Evolutionary conservation across 2,888 invertebrate species (phyloP), one percentile per base, ranked within the genome.

Genomic region (Cryptus armator): DNA sequence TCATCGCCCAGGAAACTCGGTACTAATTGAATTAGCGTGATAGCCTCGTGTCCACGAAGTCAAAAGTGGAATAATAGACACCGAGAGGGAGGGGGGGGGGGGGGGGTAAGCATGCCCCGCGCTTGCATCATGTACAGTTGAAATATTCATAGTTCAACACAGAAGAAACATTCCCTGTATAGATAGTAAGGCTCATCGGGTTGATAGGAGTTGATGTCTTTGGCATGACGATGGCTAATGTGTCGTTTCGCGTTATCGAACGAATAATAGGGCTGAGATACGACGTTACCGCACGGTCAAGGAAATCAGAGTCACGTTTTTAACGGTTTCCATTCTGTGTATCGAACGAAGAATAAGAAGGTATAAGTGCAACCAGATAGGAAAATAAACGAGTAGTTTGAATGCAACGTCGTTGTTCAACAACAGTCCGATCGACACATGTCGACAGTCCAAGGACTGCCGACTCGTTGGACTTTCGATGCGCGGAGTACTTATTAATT

Each of bases 21-120:
- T 43, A 67, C 67, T 84, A 84, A 86, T 86, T 80, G 68, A 83
- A 77, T 77, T 80, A 79, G 64, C 82, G 79, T 79, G 68, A 72
- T 68, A 62, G 51, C 74, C 78, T 51, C 86, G 81, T 82, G 76
- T 29, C 44, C 43, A 64, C 12, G 62, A 72, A 66, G n/a, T 53
- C 19, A 16, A 59, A 32, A 24, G 70, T 37, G 46, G 43, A 70
- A 78, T 70, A 48, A 70, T n/a, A 70, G 19, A 77, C 16, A 10
- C n/a, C 12, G n/a, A 68, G 16, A 43, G 32, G 77, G 51, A 29
- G 32, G 19, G 24, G 10, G 56, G 0, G 37, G 37, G 37, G 37
- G 1, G 37, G 37, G 37, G 37, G 3, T 4, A 1, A 37, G 37
- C 6, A 37, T 37, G 19, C 10, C 56, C 4, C 10, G 12, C 19